Evolutionary conservation across 2,113 vertebrate species (phyloP), one percentile per base, ranked within the genome.

Genomic region (Otocyon megalotis): DNA sequence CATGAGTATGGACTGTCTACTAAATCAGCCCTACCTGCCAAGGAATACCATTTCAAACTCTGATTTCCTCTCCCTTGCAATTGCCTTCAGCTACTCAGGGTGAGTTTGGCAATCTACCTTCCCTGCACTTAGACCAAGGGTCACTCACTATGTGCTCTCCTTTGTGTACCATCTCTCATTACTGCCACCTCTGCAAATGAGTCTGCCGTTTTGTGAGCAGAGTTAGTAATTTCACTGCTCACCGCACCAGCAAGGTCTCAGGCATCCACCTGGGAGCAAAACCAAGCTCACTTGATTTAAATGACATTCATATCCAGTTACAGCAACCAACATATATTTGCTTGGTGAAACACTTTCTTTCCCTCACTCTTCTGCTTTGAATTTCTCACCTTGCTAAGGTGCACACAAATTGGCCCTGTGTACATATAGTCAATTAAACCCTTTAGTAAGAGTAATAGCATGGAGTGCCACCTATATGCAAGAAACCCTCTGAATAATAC

Each of bases 371-470:
- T 85, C 15, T 56, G 6, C 17, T 95, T 93, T 88, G 84, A 97
- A 83, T 92, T 90, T 93, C 72, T 50, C 77, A 79, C 76, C 32
- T 87, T 84, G 26, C 56, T 35, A 67, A 89, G 76, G 32, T 24
- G 62, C 50, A 92, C 13, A 43, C n/a, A 86, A 30, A 86, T 43
- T 77, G 69, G 87, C 5, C 10, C 35, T 43, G 30, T 56, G 35
- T 74, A 86, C 12, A 48, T 19, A 60, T 32, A 90, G n/a, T 83
- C 37, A 74, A 54, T 81, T 93, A 60, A 89, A 56, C 26, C 13
- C n/a, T 83, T 82, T 37, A 69, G 11, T 54, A 71, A 96, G 56
- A 91, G 53, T 88, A 76, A 77, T 43, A 32, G 65, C 32, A 50
- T 28, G 43, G 50, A 32, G 2, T 43, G 50, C n/a, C 62, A 74